A percentile compares a stretch with the other conserved stretches of the same genome.
Conservation (phyloP, 2,888 invertebrate genomes). For the Peribatodes rhomboidaria region DNA sequence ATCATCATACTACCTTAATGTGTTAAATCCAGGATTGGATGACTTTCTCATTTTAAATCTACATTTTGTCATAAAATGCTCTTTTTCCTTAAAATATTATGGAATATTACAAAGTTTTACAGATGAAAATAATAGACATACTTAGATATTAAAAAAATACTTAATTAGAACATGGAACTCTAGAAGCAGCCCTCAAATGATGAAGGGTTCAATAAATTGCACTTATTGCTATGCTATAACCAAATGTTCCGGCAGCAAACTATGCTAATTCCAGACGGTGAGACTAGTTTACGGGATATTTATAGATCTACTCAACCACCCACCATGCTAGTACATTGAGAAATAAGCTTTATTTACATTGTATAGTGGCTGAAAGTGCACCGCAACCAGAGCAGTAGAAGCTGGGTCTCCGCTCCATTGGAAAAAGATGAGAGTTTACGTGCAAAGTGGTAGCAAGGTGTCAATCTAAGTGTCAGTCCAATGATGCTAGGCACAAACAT, state of each 20-base stretch:
- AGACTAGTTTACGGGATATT: slow-evolving; percentile 74
- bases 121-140: neutral
- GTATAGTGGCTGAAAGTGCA: slow-evolving; percentile 55
- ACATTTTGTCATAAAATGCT: too few species aligned
- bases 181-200: neutral
- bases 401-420: slow-evolving; percentile 46
- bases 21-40: too few species aligned
- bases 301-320: slow-evolving; percentile 74
- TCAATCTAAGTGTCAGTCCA: slow-evolving; percentile 59
- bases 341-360: slow-evolving; percentile 48
- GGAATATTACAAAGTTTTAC: neutral
- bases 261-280: slow-evolving; percentile 53
- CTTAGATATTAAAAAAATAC: neutral
- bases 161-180: neutral
- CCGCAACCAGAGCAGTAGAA: slow-evolving; percentile 56
- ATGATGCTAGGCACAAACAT: slow-evolving; percentile 72
- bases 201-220: slow-evolving; percentile 4
- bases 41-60: too few species aligned
- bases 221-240: slow-evolving; percentile 32
- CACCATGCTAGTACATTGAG: slow-evolving; percentile 65
- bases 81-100: too few species aligned
- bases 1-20: too few species aligned
- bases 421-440: slow-evolving; percentile 49
- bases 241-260: slow-evolving; percentile 46
- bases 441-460: slow-evolving; percentile 71